Evolutionary conservation across 1,140 invertebrate genomes (phyloP), one percentile per base, ranked within the genome.

Genomic region (Philotrypesis tridentata): DNA sequence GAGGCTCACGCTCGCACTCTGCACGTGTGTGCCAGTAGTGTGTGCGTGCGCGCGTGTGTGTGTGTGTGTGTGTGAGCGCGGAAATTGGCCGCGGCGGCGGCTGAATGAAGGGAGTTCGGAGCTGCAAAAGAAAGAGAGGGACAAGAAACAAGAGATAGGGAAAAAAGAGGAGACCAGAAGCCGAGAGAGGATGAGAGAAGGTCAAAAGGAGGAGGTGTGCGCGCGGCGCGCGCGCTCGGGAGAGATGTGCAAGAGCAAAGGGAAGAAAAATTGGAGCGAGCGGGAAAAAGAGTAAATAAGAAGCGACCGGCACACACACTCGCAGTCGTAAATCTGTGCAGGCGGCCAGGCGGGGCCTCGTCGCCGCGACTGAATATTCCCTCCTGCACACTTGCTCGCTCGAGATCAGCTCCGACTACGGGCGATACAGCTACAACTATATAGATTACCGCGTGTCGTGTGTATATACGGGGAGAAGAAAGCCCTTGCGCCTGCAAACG

Each of bases 291-390:
- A 82, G 82, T 82, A 87, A 86, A 87, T 84, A 85, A 85, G 79
- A 85, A 79, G 67, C 61, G 82, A 84, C 77, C 76, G 65, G 84
- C 9, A 9, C 33, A 37, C 33, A 37, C 33, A 37, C 33, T 3
- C 33, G 80, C 84, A 85, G 85, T 84, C 89, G 89, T 91, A 91
- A 91, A 91, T 90, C 89, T 90, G 89, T 84, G n/a, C n/a, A n/a
- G n/a, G n/a, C n/a, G n/a, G n/a, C n/a, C n/a, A n/a, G 86, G 84
- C 87, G 86, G 87, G 84, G 86, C 86, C 90, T 90, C 90, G 90
- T 90, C 90, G 89, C 85, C n/a, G n/a, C 60, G 79, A 84, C 86
- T 87, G 86, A 87, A 90, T 89, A 89, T 88, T 89, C 86, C 86
- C 75, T 80, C 79, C 82, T 80, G 75, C n/a, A 2, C 17, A 2